phyloP scores from a whole-genome alignment of 2,113 vertebrate genomes.

The Sitta europaea region DNA sequence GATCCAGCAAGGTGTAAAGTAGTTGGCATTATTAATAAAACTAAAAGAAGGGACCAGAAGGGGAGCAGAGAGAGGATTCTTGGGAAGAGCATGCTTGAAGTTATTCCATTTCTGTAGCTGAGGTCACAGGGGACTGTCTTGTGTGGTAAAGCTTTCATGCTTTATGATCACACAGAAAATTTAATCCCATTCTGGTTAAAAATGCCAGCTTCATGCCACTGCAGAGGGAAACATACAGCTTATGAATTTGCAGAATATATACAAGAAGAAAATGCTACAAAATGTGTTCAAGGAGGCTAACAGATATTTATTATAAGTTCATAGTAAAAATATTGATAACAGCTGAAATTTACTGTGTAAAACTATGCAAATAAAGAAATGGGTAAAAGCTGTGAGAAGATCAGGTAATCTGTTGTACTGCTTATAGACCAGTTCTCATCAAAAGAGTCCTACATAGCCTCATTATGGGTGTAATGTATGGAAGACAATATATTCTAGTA shows the following conservation, averaged over 20 bases:
- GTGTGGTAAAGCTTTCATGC: constrained; percentile 66
- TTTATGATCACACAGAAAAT: constrained; percentile 67
- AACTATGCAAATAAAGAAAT: constrained; percentile 21
- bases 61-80: background rate
- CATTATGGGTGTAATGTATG: background rate
- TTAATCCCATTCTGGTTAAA: constrained; percentile 71
- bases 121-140: constrained; percentile 56
- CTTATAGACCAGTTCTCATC: background rate
- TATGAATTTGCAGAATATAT: constrained; percentile 39
- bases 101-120: constrained; percentile 46
- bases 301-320: background rate
- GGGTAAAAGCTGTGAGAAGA: background rate
- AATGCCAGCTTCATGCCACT: constrained; percentile 48
- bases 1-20: background rate
- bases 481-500: background rate
- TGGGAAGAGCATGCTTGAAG: constrained; percentile 40
- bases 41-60: background rate
- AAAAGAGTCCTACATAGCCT: background rate
- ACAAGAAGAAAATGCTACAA: constrained; percentile 21
- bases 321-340: constrained; percentile 45
- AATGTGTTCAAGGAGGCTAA: constrained; percentile 6
- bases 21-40: background rate
- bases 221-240: constrained; percentile 38
- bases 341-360: constrained; percentile 5
- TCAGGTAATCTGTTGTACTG: background rate